Evolutionary conservation across 1,140 invertebrate genomes (phyloP).

Genomic region (Linepithema humile): DNA sequence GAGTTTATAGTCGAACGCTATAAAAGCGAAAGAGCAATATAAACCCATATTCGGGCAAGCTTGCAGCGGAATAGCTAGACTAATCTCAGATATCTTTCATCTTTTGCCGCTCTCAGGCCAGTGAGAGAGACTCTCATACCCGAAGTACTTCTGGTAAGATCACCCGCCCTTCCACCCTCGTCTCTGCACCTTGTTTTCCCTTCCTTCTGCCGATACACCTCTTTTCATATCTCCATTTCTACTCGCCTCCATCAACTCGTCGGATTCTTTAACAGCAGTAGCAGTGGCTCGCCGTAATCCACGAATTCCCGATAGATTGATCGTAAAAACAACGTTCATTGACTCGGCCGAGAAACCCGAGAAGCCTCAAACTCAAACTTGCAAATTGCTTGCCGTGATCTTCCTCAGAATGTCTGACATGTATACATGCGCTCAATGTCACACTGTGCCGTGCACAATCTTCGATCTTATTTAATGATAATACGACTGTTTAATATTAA

Average conservation of each 20-base stretch:
- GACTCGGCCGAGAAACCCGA: conserved; percentile 49
- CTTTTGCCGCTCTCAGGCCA: conserved; percentile 67
- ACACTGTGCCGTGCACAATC: too few relatives aligned
- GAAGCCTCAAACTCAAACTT: conserved; percentile 8
- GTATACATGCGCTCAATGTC: too few relatives aligned
- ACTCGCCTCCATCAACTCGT: conserved; percentile 29
- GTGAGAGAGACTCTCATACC: conserved; percentile 18
- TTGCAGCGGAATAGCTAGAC: conserved; percentile 55
- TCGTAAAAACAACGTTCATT: conserved; percentile 68
- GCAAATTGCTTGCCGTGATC: conserved; percentile 20
- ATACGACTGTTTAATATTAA: not conserved
- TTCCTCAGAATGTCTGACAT: not conserved
- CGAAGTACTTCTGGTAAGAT: conserved; percentile 48
- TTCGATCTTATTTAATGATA: not conserved
- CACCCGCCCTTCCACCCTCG: conserved; percentile 8
- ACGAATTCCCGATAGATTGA: conserved; percentile 70
- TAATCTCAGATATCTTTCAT: conserved; percentile 77
- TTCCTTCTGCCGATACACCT: conserved; percentile 1
- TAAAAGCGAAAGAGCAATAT: conserved; percentile 73
- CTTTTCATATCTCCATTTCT: conserved; percentile 16
- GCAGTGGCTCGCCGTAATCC: conserved; percentile 37
- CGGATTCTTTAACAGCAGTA: not conserved
- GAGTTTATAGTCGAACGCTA: conserved; percentile 75
- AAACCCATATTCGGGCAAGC: conserved; percentile 68
- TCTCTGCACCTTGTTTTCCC: conserved; percentile 23